Base-by-base conservation (phyloP, 2,797 vertebrate species). In the Rhodeus uyekii region DNA sequence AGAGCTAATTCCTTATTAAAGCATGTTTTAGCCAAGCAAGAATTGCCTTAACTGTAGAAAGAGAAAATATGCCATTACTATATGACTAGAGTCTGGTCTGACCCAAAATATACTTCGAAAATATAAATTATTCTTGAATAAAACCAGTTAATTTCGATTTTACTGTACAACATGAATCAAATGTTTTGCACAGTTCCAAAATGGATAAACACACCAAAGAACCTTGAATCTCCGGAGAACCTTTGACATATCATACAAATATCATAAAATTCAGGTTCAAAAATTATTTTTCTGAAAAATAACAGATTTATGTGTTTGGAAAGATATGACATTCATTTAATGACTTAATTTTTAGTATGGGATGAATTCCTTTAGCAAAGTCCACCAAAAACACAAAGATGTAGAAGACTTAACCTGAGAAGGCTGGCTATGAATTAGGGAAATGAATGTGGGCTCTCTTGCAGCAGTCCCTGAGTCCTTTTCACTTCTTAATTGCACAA, bases 351-450 rank as follows among this genome's bases (percentile, higher is more conserved):
- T 29, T 46, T 19, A 2, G 46, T 18, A 10, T 29, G 32, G 34
- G 19, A 19, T 16, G 39, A 27, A 39, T 76, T 76, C 55, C 42
- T 63, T 44, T 76, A 60, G 24, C n/a, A 39, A 24, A 27, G n/a
- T 63, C 58, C 8, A 65, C n/a, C 55, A 24, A 46, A 74, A 58
- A 61, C 44, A 38, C 48, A 75, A 48, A 32, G 53, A 60, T 55
- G 29, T 69, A 83, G 38, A n/a, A 14, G 74, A 60, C 74, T 67
- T 46, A 60, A 38, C 50, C 42, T 34, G 39, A 81, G 74, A 76
- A 84, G 87, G 87, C 88, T 83, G 82, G 83, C 83, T 74, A 73
- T 86, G 90, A 87, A 90, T 86, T 81, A 89, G 80, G 18, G 48
- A 81, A 82, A 38, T 80, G 60, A 78, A 84, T 76, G 78, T 79